These are phyloP conservation scores for Oscheius sp. DNA, from an alignment of 1,140 invertebrate genomes.

Conservation along the genomic window DNA sequence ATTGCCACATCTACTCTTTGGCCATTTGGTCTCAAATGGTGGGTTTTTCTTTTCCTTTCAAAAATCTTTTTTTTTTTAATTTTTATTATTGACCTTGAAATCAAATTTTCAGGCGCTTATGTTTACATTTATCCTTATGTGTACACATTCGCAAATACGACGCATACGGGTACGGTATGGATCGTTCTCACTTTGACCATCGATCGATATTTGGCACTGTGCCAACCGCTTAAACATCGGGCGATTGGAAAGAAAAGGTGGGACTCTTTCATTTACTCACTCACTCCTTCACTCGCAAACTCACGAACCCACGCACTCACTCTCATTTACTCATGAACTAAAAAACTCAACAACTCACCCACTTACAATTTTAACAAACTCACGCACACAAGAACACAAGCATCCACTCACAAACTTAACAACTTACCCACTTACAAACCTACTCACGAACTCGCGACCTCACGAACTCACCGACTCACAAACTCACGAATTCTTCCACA, in stretches of 20 bases:
- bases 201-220: constrained; percentile 55
- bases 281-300: no score
- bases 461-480: no score
- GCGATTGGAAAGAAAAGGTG: constrained; percentile 56
- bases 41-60: no score
- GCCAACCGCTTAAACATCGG: constrained; percentile 52
- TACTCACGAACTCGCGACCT: no score
- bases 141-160: constrained; percentile 55
- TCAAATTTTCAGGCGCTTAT: constrained; percentile 34
- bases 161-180: constrained; percentile 58
- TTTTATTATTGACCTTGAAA: neutral
- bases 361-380: neutral
- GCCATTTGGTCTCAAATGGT: constrained; percentile 45
- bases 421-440: no score
- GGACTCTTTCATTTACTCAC: neutral
- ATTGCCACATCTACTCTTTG: constrained; percentile 53
- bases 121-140: constrained; percentile 54
- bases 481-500: no score
- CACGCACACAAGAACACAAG: neutral
- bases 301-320: neutral
- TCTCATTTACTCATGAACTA: no score
- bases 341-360: no score
- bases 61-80: no score
- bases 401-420: neutral
- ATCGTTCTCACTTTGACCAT: constrained; percentile 55